These are phyloP conservation scores for Ibycter americanus DNA, from an alignment of 2,797 vertebrate species.

Conservation along the genomic window DNA sequence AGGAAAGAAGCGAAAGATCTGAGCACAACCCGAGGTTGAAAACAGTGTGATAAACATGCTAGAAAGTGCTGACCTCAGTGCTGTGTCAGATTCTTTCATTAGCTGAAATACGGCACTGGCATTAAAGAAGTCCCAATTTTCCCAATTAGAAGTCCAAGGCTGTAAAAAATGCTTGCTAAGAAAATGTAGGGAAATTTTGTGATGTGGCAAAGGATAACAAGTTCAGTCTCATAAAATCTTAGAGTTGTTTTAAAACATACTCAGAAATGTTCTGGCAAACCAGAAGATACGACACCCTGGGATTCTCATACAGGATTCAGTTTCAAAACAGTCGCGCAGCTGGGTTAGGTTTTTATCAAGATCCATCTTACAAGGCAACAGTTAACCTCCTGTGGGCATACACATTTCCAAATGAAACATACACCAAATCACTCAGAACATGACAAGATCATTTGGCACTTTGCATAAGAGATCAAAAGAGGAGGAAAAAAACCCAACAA, in stretches of 20 bases:
- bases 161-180: slow-evolving; percentile 36
- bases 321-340: background rate
- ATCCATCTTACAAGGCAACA: slow-evolving; percentile 21
- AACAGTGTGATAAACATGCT: background rate
- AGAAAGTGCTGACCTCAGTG: slow-evolving; percentile 19
- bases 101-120: slow-evolving; percentile 29
- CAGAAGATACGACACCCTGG: background rate
- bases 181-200: background rate
- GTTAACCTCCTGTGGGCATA: slow-evolving; percentile 42
- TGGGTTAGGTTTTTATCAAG: slow-evolving; percentile 1
- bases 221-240: background rate
- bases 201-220: background rate
- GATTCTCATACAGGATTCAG: background rate
- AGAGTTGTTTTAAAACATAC: background rate
- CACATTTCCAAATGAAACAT: background rate
- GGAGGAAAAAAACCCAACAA: background rate
- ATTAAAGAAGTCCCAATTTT: slow-evolving; percentile 29
- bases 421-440: background rate
- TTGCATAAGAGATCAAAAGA: slow-evolving; percentile 3
- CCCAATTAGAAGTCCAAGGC: slow-evolving; percentile 39
- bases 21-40: background rate
- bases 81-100: slow-evolving; percentile 23
- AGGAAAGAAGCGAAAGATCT: background rate
- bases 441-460: slow-evolving; percentile 45
- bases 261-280: background rate